Conservation (phyloP, 2,113 vertebrate genomes). For the Coptodon rendalli region DNA sequence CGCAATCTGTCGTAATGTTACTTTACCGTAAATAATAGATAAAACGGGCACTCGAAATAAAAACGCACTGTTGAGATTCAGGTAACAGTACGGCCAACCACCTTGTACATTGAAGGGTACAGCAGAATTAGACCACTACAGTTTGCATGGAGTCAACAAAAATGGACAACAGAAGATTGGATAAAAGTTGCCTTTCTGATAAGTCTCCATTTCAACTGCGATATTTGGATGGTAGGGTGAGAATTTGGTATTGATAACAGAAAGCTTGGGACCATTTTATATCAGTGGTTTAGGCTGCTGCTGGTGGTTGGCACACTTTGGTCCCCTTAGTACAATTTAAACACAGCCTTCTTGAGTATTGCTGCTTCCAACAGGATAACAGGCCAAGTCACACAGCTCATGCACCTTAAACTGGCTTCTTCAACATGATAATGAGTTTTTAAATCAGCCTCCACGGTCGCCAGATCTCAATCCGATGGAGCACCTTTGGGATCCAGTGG, state of each 20-base stretch:
- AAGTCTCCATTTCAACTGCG: neutral
- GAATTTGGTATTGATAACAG: neutral
- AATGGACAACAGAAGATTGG: neutral
- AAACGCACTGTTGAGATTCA: neutral
- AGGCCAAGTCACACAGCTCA: neutral
- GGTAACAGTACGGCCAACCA: neutral
- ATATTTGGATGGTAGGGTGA: neutral
- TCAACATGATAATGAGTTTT: neutral
- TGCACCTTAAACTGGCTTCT: neutral
- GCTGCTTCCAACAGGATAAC: neutral
- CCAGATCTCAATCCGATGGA: neutral
- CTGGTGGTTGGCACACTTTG: neutral
- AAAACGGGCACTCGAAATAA: neutral
- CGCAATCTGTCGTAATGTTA: constrained; percentile 6
- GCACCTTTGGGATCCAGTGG: neutral
- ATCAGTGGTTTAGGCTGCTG: neutral
- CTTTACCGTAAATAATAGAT: constrained; percentile 2
- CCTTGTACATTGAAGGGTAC: neutral
- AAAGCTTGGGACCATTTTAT: neutral
- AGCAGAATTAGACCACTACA: neutral
- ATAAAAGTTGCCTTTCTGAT: neutral
- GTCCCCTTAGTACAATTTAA: neutral
- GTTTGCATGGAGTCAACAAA: neutral
- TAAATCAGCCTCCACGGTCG: neutral
- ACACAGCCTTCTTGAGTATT: neutral